Conservation (phyloP, 2,888 invertebrate species). For the Apoda limacodes region DNA sequence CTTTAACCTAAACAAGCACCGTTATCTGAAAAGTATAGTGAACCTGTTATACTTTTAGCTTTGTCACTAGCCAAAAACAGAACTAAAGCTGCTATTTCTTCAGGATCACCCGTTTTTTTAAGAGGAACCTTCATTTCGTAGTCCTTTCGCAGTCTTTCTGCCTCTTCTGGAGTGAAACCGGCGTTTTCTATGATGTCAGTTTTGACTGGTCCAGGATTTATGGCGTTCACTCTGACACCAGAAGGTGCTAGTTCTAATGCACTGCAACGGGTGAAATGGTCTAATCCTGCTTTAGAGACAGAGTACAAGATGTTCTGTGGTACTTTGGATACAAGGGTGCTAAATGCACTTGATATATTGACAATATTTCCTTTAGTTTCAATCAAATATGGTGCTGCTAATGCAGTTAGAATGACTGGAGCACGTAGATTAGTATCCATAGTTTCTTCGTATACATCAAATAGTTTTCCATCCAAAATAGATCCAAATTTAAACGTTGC, state of each 20-base stretch:
- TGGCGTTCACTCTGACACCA: constrained; percentile 74
- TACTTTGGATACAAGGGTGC: no score
- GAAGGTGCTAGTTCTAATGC: constrained; percentile 72
- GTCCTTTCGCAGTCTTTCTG: no score
- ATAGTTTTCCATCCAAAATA: no score
- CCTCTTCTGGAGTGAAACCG: constrained; percentile 63
- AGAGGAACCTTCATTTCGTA: constrained; percentile 18
- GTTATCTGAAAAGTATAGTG: constrained; percentile 26
- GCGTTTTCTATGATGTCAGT: constrained; percentile 48
- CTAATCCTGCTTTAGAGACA: constrained; percentile 79
- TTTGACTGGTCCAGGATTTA: constrained; percentile 78
- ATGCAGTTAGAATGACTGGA: constrained; percentile 23
- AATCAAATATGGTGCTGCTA: constrained; percentile 27
- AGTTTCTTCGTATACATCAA: constrained; percentile 29
- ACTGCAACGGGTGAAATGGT: constrained; percentile 77
- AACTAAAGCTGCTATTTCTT: constrained; percentile 26
- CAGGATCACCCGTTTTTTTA: constrained; percentile 23
- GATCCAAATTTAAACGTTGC: no score
- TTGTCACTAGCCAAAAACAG: constrained; percentile 29
- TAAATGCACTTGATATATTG: no score
- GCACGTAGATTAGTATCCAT: constrained; percentile 31
- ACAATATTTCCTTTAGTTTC: constrained; percentile 32
- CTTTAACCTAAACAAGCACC: no score
- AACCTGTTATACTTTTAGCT: constrained; percentile 26
- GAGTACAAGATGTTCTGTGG: constrained; percentile 53